Percentiles rank a stretch among this genome's conserved stretches.
phyloP scores from a whole-genome alignment of 2,888 invertebrate species.

The Eledona agricola region DNA sequence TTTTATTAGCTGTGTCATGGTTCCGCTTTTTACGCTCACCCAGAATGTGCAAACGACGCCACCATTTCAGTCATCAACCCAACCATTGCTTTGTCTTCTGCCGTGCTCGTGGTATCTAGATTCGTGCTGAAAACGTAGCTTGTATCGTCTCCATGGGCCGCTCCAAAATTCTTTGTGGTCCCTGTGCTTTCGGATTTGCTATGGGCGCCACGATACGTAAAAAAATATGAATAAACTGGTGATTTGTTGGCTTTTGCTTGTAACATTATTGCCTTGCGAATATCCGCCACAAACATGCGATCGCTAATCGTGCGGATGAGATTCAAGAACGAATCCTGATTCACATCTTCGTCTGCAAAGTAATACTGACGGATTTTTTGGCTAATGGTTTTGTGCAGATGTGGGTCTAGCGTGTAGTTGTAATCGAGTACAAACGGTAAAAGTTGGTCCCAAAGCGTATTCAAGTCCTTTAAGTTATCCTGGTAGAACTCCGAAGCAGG shows the following conservation, averaged over 20 bases:
- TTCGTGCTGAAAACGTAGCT: slow-evolving; percentile 63
- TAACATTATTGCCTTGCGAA: slow-evolving; percentile 68
- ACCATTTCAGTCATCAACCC: slow-evolving; percentile 65
- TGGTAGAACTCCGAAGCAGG: slow-evolving; percentile 61
- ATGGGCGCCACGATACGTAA: slow-evolving; percentile 67
- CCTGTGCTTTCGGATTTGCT: slow-evolving; percentile 67
- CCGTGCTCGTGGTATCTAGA: slow-evolving; percentile 55
- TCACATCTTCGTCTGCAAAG: slow-evolving; percentile 52
- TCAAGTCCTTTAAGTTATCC: slow-evolving; percentile 50
- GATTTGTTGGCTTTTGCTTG: slow-evolving; percentile 67
- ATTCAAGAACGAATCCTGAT: slow-evolving; percentile 47
- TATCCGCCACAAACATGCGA: slow-evolving; percentile 69
- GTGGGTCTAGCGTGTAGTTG: slow-evolving; percentile 53
- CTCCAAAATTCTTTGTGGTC: slow-evolving; percentile 62
- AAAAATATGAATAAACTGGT: slow-evolving; percentile 74
- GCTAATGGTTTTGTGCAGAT: slow-evolving; percentile 46
- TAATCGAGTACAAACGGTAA: slow-evolving; percentile 60
- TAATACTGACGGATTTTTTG: slow-evolving; percentile 56
- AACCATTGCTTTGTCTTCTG: slow-evolving; percentile 64
- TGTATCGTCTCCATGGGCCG: slow-evolving; percentile 72
- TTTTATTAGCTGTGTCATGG: not conserved
- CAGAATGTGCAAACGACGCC: slow-evolving; percentile 65
- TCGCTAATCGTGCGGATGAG: slow-evolving; percentile 66
- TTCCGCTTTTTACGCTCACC: slow-evolving; percentile 60
- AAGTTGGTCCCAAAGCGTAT: slow-evolving; percentile 56